Percentiles rank a stretch among this genome's conserved stretches.
Evolutionary conservation across 2,113 vertebrate genomes (phyloP).

Genomic region (Microcebus tavaratra): DNA sequence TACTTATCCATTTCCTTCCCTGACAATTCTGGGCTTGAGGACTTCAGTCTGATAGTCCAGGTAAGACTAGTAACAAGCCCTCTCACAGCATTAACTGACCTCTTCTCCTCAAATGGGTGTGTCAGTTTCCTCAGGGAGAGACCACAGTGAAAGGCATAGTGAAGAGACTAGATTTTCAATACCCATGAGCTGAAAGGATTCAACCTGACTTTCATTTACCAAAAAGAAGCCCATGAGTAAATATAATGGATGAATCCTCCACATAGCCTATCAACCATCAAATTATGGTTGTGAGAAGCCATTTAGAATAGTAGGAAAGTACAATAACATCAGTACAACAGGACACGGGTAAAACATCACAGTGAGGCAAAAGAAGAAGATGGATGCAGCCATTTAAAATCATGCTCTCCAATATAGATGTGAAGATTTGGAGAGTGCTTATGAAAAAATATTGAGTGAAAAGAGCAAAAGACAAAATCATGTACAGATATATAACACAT

Average conservation of each 20-base stretch:
- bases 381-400: not conserved
- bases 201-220: not conserved
- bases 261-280: not conserved
- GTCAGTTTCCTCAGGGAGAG: not conserved
- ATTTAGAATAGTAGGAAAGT: not conserved
- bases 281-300: not conserved
- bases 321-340: not conserved
- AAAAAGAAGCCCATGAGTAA: constrained; percentile 1
- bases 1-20: not conserved
- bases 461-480: not conserved
- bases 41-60: not conserved
- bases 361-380: not conserved
- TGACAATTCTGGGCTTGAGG: not conserved
- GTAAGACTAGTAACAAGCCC: not conserved
- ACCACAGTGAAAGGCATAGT: not conserved
- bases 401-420: not conserved
- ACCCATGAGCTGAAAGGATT: not conserved
- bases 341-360: not conserved
- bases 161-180: not conserved
- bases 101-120: not conserved
- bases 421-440: not conserved
- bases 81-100: not conserved
- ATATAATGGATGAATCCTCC: not conserved
- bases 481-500: not conserved
- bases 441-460: not conserved